Evolutionary conservation across 2,113 vertebrate species (phyloP).

Genomic region (Pseudopodoces humilis): DNA sequence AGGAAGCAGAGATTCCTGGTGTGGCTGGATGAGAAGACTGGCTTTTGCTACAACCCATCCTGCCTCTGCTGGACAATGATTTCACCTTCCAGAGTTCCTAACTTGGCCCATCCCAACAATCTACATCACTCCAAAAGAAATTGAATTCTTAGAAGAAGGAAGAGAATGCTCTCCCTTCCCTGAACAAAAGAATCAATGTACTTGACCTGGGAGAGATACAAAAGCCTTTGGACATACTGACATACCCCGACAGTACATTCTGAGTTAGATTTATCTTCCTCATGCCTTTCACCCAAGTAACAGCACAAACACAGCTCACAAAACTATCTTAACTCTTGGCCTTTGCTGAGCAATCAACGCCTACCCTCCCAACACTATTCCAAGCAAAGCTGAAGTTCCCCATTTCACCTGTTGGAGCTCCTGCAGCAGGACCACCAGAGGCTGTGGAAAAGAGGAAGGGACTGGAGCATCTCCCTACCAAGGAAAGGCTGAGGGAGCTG

Average conservation of each 20-base stretch:
- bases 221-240: not conserved
- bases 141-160: not conserved
- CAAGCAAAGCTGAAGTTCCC: not conserved
- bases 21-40: not conserved
- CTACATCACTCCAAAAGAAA: not conserved
- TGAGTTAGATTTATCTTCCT: not conserved
- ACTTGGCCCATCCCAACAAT: not conserved
- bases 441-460: not conserved
- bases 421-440: not conserved
- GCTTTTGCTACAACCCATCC: not conserved
- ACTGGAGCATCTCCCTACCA: not conserved
- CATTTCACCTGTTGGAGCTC: not conserved
- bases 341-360: not conserved
- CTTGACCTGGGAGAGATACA: not conserved
- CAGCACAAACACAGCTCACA: not conserved
- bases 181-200: not conserved
- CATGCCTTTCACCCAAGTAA: not conserved
- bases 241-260: rapidly evolving
- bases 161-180: not conserved
- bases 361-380: not conserved
- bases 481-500: not conserved
- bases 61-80: not conserved
- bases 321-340: not conserved
- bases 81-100: not conserved
- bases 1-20: not conserved